Base-by-base conservation (phyloP, 2,888 invertebrate species). In the Labia minor region DNA sequence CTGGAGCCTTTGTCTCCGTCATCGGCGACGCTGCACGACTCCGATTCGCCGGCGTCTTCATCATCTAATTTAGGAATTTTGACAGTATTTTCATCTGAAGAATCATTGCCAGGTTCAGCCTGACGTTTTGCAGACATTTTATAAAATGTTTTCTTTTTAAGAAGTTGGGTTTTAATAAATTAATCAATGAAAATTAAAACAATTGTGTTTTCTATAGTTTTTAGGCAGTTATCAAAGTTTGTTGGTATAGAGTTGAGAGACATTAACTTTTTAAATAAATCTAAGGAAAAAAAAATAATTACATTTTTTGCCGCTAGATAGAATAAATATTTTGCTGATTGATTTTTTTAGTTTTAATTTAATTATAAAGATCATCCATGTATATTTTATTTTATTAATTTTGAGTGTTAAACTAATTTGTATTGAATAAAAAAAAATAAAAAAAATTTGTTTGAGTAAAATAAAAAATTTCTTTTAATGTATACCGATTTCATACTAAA, bases 91-190 rank as follows among this genome's bases (percentile, higher is more conserved):
- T 69, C 70, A 49, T 49, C 14, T 4, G 49, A 49, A 49, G n/a
- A 49, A 49, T 49, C 14, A 49, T 8, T 16, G 49, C 14, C 49
- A 49, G 49, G 14, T n/a, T 49, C 49, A 65, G 68, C 68, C 68
- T 71, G 70, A 49, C 71, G 67, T 69, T 71, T 71, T 63, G 63
- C 69, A 67, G 70, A 71, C 71, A 71, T 71, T 61, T 69, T 64
- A 68, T 62, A 70, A 61, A 64, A 20, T 63, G 26, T 26, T 26
- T 26, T 26, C 8, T 26, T 26, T 26, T 26, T 26, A 8, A 26
- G 26, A 26, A 26, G n/a, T n/a, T n/a, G n/a, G n/a, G 62, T 62
- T 66, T 63, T 62, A 63, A 66, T 37, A 62, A 63, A 62, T 66
- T 63, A 63, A 63, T 63, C 49, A 10, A 49, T n/a, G 49, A 16